Percentiles rank a stretch among this genome's conserved stretches.
phyloP scores from a whole-genome alignment of 2,888 invertebrate genomes.

The Caenorhabditis afra region DNA sequence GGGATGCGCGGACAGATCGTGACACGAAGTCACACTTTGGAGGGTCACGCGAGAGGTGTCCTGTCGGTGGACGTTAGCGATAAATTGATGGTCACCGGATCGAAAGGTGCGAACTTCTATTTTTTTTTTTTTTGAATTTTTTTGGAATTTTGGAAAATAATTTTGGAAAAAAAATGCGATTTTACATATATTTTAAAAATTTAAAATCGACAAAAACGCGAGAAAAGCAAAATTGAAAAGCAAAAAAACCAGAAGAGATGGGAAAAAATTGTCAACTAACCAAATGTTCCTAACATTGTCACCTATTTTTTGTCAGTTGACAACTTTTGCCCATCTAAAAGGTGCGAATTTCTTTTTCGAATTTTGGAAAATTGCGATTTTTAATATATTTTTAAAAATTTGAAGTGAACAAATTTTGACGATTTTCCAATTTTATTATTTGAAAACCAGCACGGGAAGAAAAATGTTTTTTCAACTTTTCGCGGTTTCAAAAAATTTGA shows the following conservation, averaged over 20 bases:
- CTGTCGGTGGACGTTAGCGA: slow-evolving; percentile 88
- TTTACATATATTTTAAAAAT: too few species aligned
- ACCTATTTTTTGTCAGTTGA: too few species aligned
- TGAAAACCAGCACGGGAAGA: not conserved
- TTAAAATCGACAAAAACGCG: too few species aligned
- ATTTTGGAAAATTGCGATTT: too few species aligned
- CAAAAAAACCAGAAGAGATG: too few species aligned
- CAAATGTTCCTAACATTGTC: too few species aligned
- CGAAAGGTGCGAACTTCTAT: slow-evolving; percentile 85
- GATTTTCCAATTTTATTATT: not conserved
- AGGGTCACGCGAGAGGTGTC: slow-evolving; percentile 90
- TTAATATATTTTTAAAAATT: not conserved
- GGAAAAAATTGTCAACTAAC: not conserved
- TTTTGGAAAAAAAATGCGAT: too few species aligned
- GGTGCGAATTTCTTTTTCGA: too few species aligned
- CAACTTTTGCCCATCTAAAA: too few species aligned
- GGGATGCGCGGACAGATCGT: slow-evolving; percentile 80
- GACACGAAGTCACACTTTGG: slow-evolving; percentile 88
- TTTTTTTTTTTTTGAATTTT: not conserved
- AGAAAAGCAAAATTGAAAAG: too few species aligned
- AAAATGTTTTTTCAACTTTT: slow-evolving; percentile 8
- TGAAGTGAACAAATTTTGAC: not conserved
- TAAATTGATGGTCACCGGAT: slow-evolving; percentile 88
- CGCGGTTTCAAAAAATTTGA: too few species aligned
- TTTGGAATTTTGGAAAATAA: too few species aligned